These are phyloP conservation scores for Trididemnum nubilum DNA, from an alignment of 23 tunicate species.

Conservation along the genomic window DNA sequence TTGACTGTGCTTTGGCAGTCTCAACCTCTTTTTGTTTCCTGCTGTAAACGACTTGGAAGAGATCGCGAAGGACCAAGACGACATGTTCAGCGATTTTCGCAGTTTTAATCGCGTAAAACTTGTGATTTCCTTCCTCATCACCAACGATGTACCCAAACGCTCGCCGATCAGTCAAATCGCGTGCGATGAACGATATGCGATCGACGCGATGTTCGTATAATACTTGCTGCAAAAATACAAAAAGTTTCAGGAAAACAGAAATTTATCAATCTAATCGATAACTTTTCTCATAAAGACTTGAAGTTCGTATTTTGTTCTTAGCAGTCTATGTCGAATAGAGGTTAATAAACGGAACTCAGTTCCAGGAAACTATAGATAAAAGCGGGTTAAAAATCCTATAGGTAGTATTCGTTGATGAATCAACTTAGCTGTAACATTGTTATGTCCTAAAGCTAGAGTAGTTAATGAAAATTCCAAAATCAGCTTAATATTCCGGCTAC, in stretches of 20 bases:
- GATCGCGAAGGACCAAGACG: constrained; percentile 81
- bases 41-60: constrained; percentile 94
- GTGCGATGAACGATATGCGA: constrained; percentile 87
- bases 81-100: constrained; percentile 86
- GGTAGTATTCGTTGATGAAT: too few species aligned
- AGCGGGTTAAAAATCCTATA: too few species aligned
- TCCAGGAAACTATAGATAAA: too few species aligned
- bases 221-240: constrained; percentile 52
- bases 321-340: too few species aligned
- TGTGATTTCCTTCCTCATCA: constrained; percentile 67
- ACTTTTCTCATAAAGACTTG: too few species aligned
- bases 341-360: too few species aligned
- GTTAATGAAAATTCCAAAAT: too few species aligned
- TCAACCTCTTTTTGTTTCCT: constrained; percentile 85
- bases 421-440: too few species aligned
- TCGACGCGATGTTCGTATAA: constrained; percentile 80
- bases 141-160: constrained; percentile 93
- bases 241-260: neutral
- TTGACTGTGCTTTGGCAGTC: constrained; percentile 36
- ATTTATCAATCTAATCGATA: too few species aligned
- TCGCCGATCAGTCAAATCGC: constrained; percentile 89
- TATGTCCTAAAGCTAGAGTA: too few species aligned
- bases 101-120: constrained; percentile 88
- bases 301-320: too few species aligned
- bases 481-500: too few species aligned